Evolutionary conservation across 2,113 vertebrate species (phyloP), one percentile per base, ranked within the genome.

Genomic region (Oncorhynchus gorbuscha): DNA sequence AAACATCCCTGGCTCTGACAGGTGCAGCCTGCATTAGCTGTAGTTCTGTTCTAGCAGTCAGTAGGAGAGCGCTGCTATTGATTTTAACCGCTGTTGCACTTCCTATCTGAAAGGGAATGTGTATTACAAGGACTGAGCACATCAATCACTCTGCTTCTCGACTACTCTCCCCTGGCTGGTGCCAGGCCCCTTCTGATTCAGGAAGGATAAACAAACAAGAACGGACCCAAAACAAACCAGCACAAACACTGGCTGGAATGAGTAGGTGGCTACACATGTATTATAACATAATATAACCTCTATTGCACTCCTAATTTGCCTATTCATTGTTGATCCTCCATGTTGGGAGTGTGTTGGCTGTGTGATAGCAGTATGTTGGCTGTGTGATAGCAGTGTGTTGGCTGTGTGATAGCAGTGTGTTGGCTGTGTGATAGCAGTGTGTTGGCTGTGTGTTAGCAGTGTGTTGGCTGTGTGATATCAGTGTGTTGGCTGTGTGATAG

Each of bases 31-130:
- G 91, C 92, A 93, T 94, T 93, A 94, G 92, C 90, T 92, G 90
- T 90, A 93, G 87, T 90, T 90, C 90, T 92, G 92, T 92, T 92
- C 83, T 80, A 89, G 91, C 91, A 91, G 93, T 91, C 90, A 84
- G 91, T 76, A 79, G 89, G 90, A 91, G 91, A 92, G 90, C 87
- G 87, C 82, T 83, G 83, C 32, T 92, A 93, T 93, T 90, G 93
- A 93, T 94, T 93, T 92, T 89, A 91, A 93, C 88, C 88, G 89
- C 88, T 91, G 91, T 90, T 92, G 90, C 90, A 91, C 90, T 94
- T 93, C 90, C 91, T 91, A 86, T 92, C 91, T 90, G 86, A 91
- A 90, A 91, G 83, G 85, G 87, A 92, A 93, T 91, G 92, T 93
- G 91, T 87, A 91, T 92, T 92, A 91, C 88, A 83, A 87, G 85